Evolutionary conservation across 2,888 invertebrate genomes (phyloP).

Genomic region (Parelbella ahira): DNA sequence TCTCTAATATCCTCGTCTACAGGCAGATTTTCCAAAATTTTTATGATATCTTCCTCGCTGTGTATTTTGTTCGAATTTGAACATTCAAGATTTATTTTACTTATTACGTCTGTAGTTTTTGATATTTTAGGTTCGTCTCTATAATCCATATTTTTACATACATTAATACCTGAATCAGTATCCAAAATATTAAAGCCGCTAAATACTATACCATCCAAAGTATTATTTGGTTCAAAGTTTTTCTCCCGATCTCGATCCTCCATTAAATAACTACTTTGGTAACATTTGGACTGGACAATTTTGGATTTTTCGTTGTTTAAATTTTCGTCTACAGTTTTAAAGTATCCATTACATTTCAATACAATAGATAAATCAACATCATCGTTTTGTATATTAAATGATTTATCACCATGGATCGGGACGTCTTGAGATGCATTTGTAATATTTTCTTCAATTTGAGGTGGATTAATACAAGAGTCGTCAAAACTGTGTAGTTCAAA

Average conservation of each 20-base stretch:
- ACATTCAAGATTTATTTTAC: too few species aligned
- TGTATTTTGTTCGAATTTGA: too few species aligned
- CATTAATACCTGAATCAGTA: neutral
- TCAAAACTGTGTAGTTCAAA: too few species aligned
- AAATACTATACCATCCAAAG: conserved; percentile 51
- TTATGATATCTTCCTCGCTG: neutral
- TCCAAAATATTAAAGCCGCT: conserved; percentile 16
- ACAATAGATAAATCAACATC: neutral
- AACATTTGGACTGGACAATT: neutral
- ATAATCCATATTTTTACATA: too few species aligned
- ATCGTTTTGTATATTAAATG: neutral
- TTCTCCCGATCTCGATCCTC: neutral
- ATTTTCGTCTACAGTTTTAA: conserved; percentile 10
- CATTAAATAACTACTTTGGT: too few species aligned
- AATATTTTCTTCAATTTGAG: too few species aligned
- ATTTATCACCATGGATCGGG: neutral
- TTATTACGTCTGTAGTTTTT: too few species aligned
- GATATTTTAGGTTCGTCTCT: too few species aligned
- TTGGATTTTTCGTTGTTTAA: neutral
- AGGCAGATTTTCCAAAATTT: neutral
- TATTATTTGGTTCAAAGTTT: neutral
- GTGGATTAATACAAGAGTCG: too few species aligned
- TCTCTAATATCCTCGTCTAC: neutral
- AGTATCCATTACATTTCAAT: conserved; percentile 20
- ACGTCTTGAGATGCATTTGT: too few species aligned